Percentiles rank a stretch among this genome's conserved stretches.
Evolutionary conservation across 1,140 invertebrate genomes (phyloP).

Genomic region (Eulimnadia texana): DNA sequence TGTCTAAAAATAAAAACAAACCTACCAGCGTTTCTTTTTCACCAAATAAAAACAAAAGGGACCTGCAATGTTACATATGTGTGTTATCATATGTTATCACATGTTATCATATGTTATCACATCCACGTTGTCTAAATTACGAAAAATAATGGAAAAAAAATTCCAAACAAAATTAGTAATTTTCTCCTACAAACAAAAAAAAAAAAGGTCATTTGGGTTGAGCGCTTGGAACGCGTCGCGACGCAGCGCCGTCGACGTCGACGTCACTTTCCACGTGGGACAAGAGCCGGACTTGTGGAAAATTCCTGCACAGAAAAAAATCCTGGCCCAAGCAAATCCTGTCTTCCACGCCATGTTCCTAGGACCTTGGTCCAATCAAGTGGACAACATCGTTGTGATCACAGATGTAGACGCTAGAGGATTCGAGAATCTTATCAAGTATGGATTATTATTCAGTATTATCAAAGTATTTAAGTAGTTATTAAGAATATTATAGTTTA

Average conservation of each 20-base stretch:
- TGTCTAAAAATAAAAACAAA: too few relatives aligned
- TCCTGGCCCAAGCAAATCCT: constrained; percentile 42
- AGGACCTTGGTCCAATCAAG: constrained; percentile 19
- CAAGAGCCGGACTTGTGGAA: constrained; percentile 40
- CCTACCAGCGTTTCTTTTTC: too few relatives aligned
- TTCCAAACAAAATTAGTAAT: too few relatives aligned
- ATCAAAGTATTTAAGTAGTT: background rate
- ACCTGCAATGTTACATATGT: too few relatives aligned
- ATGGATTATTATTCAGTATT: constrained; percentile 10
- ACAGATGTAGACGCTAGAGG: constrained; percentile 47
- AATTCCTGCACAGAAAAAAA: constrained; percentile 47
- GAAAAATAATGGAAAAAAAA: too few relatives aligned
- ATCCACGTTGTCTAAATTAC: too few relatives aligned
- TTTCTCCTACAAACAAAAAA: too few relatives aligned
- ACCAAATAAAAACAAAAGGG: too few relatives aligned
- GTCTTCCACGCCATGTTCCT: constrained; percentile 44
- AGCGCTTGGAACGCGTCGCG: background rate
- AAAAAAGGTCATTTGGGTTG: too few relatives aligned
- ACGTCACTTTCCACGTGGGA: constrained; percentile 39
- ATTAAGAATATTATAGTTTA: background rate
- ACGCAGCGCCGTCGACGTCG: background rate
- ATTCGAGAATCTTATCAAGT: constrained; percentile 49
- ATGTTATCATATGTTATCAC: too few relatives aligned
- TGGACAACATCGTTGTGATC: constrained; percentile 26
- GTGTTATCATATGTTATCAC: too few relatives aligned